Base-by-base conservation (phyloP, 2,888 invertebrate genomes). In the Ptychoptera contaminata region DNA sequence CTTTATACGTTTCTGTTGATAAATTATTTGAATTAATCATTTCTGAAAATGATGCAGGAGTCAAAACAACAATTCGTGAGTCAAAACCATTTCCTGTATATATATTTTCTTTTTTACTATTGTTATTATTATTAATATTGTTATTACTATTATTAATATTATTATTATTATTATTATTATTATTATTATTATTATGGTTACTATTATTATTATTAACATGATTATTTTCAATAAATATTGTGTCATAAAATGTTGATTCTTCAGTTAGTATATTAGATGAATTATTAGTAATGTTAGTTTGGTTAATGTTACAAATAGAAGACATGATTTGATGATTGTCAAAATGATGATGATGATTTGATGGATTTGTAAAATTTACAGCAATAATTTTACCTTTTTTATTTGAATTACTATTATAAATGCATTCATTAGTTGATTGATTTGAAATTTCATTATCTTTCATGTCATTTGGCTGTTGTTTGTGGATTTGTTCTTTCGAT, bases 41-140 rank as follows among this genome's bases (percentile, higher is more conserved):
- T 46, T 53, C 51, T 45, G 50, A 48, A 43, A 53, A 45, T 43
- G 53, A 48, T 42, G 50, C 46, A 42, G 49, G 49, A 16, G 51
- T 48, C 39, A 53, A 42, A 39, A 53, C 47, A 40, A 50, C 47
- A 38, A 50, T 44, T 23, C 50, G 50, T 38, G 47, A 42, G 8
- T 47, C 37, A 37, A 53, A 8, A 56, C 56, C 40, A 58, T 55
- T 39, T 23, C 23, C 23, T 23, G 23, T 23, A 23, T 23, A 23
- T 23, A 23, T 23, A 23, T 23, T 23, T 23, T 23, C 23, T 23
- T 23, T 23, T 23, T 23, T 23, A 23, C 3, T 23, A 23, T 23
- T 23, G 23, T 23, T 23, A 23, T 23, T 23, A 23, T 45, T 39
- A 43, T 37, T 37, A 36, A 40, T 43, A 46, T 44, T 48, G 47